These are phyloP conservation scores for Gryllus bimaculatus DNA, from an alignment of 1,140 invertebrate genomes.

Conservation along the genomic window DNA sequence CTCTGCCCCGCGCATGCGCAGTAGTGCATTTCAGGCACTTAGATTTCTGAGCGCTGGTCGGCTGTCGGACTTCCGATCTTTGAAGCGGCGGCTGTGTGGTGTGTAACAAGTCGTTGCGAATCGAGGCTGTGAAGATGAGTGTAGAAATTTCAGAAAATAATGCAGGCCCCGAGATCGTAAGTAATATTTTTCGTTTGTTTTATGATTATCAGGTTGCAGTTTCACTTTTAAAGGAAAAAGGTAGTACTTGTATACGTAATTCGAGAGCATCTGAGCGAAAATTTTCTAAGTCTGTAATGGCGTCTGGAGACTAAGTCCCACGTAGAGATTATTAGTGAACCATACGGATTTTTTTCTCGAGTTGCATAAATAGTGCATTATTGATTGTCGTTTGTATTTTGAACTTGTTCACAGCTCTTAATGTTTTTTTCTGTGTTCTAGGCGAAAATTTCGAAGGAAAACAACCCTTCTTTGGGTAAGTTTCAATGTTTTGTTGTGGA, in stretches of 20 bases:
- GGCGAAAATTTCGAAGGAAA: constrained; percentile 38
- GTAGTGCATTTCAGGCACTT: not conserved
- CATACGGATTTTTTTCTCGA: constrained; percentile 1
- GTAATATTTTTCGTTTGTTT: not conserved
- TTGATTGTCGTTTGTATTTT: constrained; percentile 3
- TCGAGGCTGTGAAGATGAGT: not conserved
- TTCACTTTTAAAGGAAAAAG: too few relatives aligned
- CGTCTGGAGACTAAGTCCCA: constrained; percentile 60
- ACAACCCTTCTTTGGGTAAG: constrained; percentile 19
- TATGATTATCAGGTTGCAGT: too few relatives aligned
- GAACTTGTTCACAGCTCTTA: not conserved
- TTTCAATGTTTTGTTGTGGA: not conserved
- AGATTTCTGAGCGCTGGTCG: constrained; percentile 2
- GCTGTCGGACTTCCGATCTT: not conserved
- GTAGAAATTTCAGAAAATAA: constrained; percentile 2
- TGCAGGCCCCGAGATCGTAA: not conserved
- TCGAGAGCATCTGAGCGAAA: constrained; percentile 37
- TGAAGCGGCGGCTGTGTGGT: not conserved
- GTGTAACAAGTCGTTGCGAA: not conserved
- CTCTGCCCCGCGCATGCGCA: not conserved
- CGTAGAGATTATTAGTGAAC: constrained; percentile 26
- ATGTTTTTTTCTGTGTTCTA: constrained; percentile 24
- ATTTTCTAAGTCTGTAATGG: constrained; percentile 80
- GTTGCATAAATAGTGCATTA: not conserved
- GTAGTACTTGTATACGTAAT: not conserved